Base-by-base conservation (phyloP, 2,113 vertebrate species). In the Acrocephalus kingi region DNA sequence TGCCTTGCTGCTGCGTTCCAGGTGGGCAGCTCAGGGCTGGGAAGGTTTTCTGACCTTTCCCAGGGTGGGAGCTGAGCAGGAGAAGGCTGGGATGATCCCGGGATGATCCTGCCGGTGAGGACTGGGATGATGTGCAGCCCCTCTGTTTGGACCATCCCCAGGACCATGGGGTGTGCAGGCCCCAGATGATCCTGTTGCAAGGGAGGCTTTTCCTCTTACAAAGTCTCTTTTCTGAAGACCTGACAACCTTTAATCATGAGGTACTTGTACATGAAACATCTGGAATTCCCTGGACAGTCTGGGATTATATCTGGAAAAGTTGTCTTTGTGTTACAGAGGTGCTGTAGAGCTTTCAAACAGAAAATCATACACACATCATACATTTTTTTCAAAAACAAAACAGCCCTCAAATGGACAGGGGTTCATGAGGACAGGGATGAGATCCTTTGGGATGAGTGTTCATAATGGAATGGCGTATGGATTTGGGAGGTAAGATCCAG, bases 111-210 rank as follows among this genome's bases (percentile, higher is more conserved):
- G n/a, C 0, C 3, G 3, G 2, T 33, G 52, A 54, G 79, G 75
- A 27, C 31, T 31, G 33, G 58, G 20, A 13, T 55, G 11, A 1
- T 2, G 20, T 7, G 37, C 37, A 39, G 37, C 37, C 37, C 11
- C 35, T 28, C 24, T 18, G 1, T 18, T 1, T 1, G 62, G 46
- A 18, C 35, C 41, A 4, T 62, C 43, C 27, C 7, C 14, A 6
- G 27, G 21, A 35, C 4, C 0, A 0, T 7, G n/a, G 41, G 37
- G 2, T 37, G 45, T 16, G 61, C 25, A 67, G 33, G 9, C 43
- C 27, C 58, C 46, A 33, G 39, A 3, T 6, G 18, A 20, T 11
- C 24, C 19, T 20, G 23, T 22, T 39, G 41, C 20, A 30, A 18
- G 30, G 23, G 9, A 15, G 37, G 5, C n/a, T 49, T 25, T 56